A percentile compares a stretch with the other conserved stretches of the same genome.
phyloP scores from a whole-genome alignment of 2,797 vertebrate genomes.

The Calcarius lapponicus region DNA sequence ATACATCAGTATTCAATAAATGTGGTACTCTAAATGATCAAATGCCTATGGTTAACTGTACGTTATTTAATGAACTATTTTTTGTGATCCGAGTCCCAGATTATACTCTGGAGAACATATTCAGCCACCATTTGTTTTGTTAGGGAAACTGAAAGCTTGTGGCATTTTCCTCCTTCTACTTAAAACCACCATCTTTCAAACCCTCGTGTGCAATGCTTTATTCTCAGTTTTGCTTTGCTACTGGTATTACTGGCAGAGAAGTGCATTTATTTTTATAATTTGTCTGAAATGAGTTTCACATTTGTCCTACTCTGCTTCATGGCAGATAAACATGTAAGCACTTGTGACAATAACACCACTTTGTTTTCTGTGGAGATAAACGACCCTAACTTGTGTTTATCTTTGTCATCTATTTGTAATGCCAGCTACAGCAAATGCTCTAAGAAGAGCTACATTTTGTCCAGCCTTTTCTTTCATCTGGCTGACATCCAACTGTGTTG shows the following conservation, averaged over 20 bases:
- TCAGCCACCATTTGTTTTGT: slow-evolving; percentile 17
- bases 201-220: neutral
- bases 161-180: neutral
- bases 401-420: neutral
- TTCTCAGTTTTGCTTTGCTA: neutral
- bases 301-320: neutral
- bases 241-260: neutral
- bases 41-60: neutral
- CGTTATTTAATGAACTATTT: slow-evolving; percentile 4
- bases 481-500: neutral
- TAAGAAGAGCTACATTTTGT: neutral
- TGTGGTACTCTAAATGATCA: neutral
- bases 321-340: slow-evolving; percentile 2
- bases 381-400: neutral
- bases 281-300: neutral
- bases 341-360: neutral
- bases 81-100: slow-evolving; percentile 27
- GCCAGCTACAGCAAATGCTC: neutral
- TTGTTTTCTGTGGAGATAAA: neutral
- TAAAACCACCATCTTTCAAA: neutral
- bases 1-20: neutral
- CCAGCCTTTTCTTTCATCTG: neutral
- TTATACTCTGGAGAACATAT: neutral
- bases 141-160: neutral
- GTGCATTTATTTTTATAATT: slow-evolving; percentile 9